Base-by-base conservation (phyloP, 2,113 vertebrate species). In the Paratilapia polleni region DNA sequence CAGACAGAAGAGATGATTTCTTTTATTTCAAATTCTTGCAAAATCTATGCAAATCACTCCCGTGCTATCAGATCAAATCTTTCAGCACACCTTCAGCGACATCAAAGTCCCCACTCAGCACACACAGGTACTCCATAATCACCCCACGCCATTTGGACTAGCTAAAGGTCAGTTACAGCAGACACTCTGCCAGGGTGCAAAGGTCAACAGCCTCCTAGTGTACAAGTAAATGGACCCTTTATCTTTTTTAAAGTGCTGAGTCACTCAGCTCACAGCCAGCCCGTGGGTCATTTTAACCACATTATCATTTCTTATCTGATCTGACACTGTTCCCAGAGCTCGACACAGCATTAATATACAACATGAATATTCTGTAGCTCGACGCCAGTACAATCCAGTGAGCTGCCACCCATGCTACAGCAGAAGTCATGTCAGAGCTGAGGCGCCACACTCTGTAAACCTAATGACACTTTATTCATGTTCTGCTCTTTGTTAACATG, bases 281-380 rank as follows among this genome's bases (percentile, higher is more conserved):
- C 47, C 52, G 75, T 61, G 64, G 78, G 84, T 83, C 22, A 59
- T 80, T 87, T 74, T 80, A 83, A 87, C 31, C 61, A 68, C 88
- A 77, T 75, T 80, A 89, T 83, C 58, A 11, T 43, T 49, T 64
- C 84, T 91, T 89, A 93, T 93, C 92, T 91, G 82, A 93, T 88
- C 84, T 83, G 82, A 93, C 87, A 87, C 87, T 7, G 79, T 87
- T 94, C 86, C 83, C 76, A 41, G 82, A 31, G 83, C 85, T 82
- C 61, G 79, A 90, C 85, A 20, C 73, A 34, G 57, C 89, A 83
- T 91, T 89, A 77, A 82, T 70, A 41, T 57, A 43, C 68, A 49
- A 76, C 88, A n/a, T 77, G 66, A 59, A 38, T 70, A 26, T 84
- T 68, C 60, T 31, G 24, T 24, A 60, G 66, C 80, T 78, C 68